Percentiles rank a stretch among this genome's conserved stretches.
These are phyloP conservation scores for Melanotaenia maccullochi DNA, from an alignment of 2,797 vertebrate species.

Conservation along the genomic window DNA sequence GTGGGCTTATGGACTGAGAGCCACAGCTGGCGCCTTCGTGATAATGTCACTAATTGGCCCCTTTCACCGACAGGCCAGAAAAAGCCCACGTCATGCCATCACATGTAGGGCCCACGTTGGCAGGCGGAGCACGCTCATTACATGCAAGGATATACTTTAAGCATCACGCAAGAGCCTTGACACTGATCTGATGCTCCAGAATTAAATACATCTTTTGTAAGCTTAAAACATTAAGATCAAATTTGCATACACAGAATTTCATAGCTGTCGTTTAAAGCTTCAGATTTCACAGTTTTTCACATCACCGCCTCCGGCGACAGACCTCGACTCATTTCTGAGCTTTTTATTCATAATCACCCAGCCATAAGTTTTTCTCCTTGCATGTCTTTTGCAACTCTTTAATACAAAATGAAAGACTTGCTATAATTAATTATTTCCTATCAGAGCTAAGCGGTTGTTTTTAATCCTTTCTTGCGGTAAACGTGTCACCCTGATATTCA, in stretches of 20 bases:
- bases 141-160: neutral
- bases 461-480: neutral
- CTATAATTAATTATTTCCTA: neutral
- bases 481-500: neutral
- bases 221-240: no score
- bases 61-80: neutral
- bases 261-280: neutral
- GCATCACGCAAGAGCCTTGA: neutral
- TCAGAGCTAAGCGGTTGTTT: neutral
- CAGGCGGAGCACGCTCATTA: neutral
- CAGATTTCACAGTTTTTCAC: neutral
- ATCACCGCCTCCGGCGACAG: neutral
- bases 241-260: neutral
- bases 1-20: neutral
- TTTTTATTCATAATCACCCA: neutral
- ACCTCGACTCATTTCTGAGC: neutral
- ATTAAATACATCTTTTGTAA: neutral
- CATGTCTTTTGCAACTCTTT: neutral
- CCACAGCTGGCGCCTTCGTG: neutral
- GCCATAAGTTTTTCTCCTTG: neutral
- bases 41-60: conserved; percentile 10
- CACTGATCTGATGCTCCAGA: neutral
- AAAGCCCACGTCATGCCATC: neutral
- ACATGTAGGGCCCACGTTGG: neutral
- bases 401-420: neutral